Evolutionary conservation across 2,888 invertebrate species (phyloP).

Genomic region (Dermolepida albohirtum): DNA sequence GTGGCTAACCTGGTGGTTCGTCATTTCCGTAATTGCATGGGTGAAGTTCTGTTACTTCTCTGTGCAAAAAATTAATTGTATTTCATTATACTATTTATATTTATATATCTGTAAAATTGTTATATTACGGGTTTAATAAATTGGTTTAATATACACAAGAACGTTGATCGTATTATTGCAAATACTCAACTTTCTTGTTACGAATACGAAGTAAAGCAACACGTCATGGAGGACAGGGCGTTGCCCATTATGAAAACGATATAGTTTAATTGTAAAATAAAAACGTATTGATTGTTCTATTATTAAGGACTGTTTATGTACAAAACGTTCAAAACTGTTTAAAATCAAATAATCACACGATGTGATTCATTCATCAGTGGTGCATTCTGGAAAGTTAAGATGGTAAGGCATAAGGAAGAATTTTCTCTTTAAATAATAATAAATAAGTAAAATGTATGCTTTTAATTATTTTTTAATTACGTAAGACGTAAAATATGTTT

Average conservation of each 20-base stretch:
- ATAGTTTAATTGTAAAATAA: conserved; percentile 32
- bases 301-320: conserved; percentile 32
- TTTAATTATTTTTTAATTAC: conserved; percentile 33
- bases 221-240: conserved; percentile 53
- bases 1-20: conserved; percentile 39
- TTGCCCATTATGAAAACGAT: conserved; percentile 41
- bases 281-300: conserved; percentile 21
- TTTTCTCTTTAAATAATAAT: conserved; percentile 37
- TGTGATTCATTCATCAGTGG: conserved; percentile 40
- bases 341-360: conserved; percentile 33
- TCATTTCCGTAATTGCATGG: conserved; percentile 56
- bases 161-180: conserved; percentile 46
- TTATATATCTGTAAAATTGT: conserved; percentile 48
- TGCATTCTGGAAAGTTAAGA: conserved; percentile 34
- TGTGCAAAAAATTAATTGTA: conserved; percentile 49
- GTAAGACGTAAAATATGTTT: conserved; percentile 20
- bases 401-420: conserved; percentile 42
- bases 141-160: conserved; percentile 46
- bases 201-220: conserved; percentile 43
- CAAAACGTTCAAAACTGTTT: conserved; percentile 21
- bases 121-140: conserved; percentile 40
- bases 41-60: conserved; percentile 53
- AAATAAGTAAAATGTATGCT: conserved; percentile 30
- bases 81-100: conserved; percentile 44
- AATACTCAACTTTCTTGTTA: conserved; percentile 47